Evolutionary conservation across 2,113 vertebrate genomes (phyloP).

Genomic region (Prionailurus bengalensis): DNA sequence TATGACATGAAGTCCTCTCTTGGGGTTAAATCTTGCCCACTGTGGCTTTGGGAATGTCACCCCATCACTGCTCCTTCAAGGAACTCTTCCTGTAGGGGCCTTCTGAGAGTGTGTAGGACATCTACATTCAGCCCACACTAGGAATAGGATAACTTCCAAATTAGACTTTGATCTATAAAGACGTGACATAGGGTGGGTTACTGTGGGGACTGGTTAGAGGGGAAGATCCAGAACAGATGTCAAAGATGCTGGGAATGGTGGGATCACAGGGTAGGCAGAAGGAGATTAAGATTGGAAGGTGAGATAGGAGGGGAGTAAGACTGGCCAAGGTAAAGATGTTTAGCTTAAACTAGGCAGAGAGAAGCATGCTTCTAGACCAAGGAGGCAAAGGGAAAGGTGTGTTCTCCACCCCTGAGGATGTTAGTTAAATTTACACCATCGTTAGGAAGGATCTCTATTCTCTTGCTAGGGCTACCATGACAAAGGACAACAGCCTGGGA

Average conservation of each 20-base stretch:
- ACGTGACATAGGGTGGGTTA: neutral
- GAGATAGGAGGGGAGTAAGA: neutral
- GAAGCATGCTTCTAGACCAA: neutral
- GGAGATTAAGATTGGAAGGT: neutral
- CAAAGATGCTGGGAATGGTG: neutral
- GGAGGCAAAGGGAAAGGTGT: neutral
- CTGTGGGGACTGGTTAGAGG: neutral
- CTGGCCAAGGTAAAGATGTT: neutral
- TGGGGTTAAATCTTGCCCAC: neutral
- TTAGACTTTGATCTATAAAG: neutral
- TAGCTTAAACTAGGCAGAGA: neutral
- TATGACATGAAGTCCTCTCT: neutral
- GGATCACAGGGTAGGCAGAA: neutral
- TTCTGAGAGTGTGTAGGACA: neutral
- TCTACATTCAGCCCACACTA: neutral
- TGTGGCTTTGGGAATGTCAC: neutral
- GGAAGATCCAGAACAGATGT: neutral
- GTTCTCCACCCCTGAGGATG: neutral
- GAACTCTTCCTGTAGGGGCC: neutral
- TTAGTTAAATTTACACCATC: neutral
- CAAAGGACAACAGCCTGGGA: neutral
- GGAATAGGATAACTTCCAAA: neutral
- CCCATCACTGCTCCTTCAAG: neutral
- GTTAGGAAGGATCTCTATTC: neutral
- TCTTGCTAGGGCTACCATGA: neutral